Conservation (phyloP, 2,113 vertebrate genomes). For the Muntiacus muntjak region DNA sequence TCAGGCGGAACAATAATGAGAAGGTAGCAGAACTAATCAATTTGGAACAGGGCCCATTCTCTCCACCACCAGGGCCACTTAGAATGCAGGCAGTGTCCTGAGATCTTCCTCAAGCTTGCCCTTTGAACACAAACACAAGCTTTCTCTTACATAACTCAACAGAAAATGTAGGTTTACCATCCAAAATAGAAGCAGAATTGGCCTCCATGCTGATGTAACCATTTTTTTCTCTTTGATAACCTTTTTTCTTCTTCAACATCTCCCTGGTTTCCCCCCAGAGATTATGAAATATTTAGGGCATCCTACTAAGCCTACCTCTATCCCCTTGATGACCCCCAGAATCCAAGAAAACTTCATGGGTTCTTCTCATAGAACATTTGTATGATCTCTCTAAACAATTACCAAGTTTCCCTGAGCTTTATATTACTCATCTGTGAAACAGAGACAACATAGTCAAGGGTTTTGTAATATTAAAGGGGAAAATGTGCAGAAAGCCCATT, state of each 20-base stretch:
- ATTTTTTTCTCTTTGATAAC: neutral
- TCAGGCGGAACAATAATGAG: neutral
- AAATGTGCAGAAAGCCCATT: neutral
- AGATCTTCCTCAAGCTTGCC: conserved; percentile 63
- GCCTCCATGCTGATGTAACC: conserved; percentile 32
- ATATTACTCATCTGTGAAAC: neutral
- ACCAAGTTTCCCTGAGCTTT: neutral
- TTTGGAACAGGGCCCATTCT: conserved; percentile 62
- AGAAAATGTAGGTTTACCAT: conserved; percentile 62
- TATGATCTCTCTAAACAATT: neutral
- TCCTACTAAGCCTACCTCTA: neutral
- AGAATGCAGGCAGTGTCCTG: conserved; percentile 65
- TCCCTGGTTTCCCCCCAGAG: neutral
- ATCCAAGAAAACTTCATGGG: neutral
- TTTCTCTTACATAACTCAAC: conserved; percentile 74
- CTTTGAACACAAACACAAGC: conserved; percentile 72
- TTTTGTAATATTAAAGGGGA: neutral
- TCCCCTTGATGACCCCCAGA: neutral
- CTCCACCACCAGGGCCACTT: conserved; percentile 64
- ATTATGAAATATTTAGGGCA: neutral
- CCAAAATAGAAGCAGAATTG: conserved; percentile 51
- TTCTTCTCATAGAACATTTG: neutral
- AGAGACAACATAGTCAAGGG: neutral
- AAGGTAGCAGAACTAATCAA: conserved; percentile 73
- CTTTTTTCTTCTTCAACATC: neutral